Percentiles rank a stretch among this genome's conserved stretches.
Evolutionary conservation across 1,140 invertebrate genomes (phyloP).

Genomic region (Cherax quadricarinatus): DNA sequence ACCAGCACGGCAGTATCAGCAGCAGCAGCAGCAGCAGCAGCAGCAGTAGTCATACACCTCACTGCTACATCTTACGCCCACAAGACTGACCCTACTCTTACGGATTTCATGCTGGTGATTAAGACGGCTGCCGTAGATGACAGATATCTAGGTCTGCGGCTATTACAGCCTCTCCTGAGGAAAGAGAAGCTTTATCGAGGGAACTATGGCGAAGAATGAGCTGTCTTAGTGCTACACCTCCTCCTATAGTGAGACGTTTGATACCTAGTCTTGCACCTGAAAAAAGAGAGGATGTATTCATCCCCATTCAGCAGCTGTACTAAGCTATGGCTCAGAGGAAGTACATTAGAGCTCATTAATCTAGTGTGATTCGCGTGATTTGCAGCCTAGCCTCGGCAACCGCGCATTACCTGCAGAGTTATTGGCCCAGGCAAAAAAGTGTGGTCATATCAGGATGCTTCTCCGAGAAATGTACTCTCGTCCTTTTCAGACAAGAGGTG

Average conservation of each 20-base stretch:
- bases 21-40: neutral
- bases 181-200: neutral
- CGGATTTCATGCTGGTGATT: constrained; percentile 37
- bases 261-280: neutral
- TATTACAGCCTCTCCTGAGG: neutral
- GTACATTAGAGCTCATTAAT: constrained; percentile 34
- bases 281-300: neutral
- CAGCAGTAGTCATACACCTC: neutral
- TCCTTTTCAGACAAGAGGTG: neutral
- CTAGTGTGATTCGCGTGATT: constrained; percentile 23
- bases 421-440: constrained; percentile 1
- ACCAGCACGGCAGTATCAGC: neutral
- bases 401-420: constrained; percentile 15
- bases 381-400: constrained; percentile 14
- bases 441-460: neutral
- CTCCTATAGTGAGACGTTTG: neutral
- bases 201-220: neutral
- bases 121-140: constrained; percentile 21
- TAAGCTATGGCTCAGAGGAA: constrained; percentile 9
- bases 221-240: neutral
- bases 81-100: constrained; percentile 33
- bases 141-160: neutral
- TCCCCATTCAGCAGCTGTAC: neutral
- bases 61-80: constrained; percentile 4
- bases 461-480: neutral